A percentile compares a stretch with the other conserved stretches of the same genome.
Conservation (phyloP, 2,113 vertebrate species). For the Anas platyrhynchos region DNA sequence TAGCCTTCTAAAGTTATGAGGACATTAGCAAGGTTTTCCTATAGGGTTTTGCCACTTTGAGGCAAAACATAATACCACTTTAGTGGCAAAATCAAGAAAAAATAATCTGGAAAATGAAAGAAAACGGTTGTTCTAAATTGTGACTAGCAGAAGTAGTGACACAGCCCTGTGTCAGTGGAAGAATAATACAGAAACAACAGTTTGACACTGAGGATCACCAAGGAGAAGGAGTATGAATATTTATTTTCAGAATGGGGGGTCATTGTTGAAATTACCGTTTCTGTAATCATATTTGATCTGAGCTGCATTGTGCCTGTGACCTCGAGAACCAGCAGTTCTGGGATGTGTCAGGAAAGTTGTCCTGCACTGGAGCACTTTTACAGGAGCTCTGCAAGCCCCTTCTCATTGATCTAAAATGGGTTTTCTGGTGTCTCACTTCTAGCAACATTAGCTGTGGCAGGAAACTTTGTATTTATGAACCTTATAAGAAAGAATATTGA, state of each 20-base stretch:
- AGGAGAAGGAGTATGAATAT: rapidly evolving
- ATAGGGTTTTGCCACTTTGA: not conserved
- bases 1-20: not conserved
- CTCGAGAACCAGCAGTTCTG: not conserved
- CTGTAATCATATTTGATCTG: not conserved
- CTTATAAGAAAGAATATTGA: not conserved
- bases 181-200: not conserved
- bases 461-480: not conserved
- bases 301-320: not conserved
- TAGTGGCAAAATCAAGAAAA: not conserved
- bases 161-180: not conserved
- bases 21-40: not conserved
- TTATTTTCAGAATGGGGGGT: not conserved
- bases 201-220: not conserved
- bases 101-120: not conserved
- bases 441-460: not conserved
- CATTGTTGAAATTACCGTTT: not conserved
- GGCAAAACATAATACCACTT: not conserved
- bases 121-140: not conserved
- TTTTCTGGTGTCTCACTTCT: not conserved
- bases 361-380: not conserved
- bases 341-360: not conserved
- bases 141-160: not conserved
- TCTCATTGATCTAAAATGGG: not conserved
- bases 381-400: not conserved